phyloP scores from a whole-genome alignment of 2,113 vertebrate species.

The Elephas maximus region DNA sequence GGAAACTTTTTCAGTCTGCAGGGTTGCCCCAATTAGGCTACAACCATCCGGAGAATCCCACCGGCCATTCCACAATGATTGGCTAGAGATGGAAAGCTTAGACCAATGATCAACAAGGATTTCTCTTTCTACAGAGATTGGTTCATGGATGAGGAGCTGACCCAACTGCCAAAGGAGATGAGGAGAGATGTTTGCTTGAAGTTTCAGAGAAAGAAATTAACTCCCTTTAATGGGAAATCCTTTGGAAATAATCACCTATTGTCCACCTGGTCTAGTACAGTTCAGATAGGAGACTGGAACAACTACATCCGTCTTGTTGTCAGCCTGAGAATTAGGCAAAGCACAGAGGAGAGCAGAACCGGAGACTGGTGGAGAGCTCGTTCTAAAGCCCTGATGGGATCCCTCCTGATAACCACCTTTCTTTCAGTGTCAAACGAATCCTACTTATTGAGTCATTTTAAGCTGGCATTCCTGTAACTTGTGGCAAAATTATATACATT shows the following conservation, averaged over 20 bases:
- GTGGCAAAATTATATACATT: not conserved
- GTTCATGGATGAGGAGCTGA: not conserved
- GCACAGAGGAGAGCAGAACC: rapidly evolving
- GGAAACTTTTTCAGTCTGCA: not conserved
- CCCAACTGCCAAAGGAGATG: not conserved
- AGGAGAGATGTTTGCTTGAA: not conserved
- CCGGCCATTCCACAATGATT: too few species aligned
- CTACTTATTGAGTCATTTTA: not conserved
- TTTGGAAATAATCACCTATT: not conserved
- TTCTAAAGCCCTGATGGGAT: not conserved
- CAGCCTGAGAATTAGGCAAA: rapidly evolving
- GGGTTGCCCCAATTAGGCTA: not conserved
- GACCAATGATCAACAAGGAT: not conserved
- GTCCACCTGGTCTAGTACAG: not conserved
- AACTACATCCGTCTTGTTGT: rapidly evolving
- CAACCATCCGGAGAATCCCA: not conserved
- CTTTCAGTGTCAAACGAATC: not conserved
- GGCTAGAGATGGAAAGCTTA: not conserved
- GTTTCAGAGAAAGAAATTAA: not conserved
- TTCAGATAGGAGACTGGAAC: not conserved
- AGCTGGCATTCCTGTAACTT: not conserved
- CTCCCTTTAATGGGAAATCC: not conserved
- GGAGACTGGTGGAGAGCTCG: too few species aligned
- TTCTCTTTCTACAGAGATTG: not conserved
- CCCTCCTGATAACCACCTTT: too few species aligned